Base-by-base conservation (phyloP, 2,113 vertebrate species). In the Oncorhynchus keta region DNA sequence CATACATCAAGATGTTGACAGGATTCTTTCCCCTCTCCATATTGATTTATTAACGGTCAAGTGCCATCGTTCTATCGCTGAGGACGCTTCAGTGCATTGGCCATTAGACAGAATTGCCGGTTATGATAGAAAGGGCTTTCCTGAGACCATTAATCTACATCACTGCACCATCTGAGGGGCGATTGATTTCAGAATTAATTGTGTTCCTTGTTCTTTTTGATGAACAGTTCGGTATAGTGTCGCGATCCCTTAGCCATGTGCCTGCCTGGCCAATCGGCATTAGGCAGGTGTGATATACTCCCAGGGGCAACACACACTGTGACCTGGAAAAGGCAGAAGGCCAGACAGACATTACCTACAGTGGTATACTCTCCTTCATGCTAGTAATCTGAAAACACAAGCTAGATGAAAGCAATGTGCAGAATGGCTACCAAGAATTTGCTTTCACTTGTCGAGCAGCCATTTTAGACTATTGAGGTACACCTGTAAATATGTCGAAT, bases 1-100 rank as follows among this genome's bases (percentile, higher is more conserved):
- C 59, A 9, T 62, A 62, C 18, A 22, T 22, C 39, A 45, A 24
- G 59, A 22, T 39, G 18, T 68, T 28, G 30, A 20, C 30, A 2
- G 14, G 28, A 68, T 35, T 16, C 16, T 14, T 28, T 13, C 8
- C 11, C 24, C 6, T 18, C 51, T 13, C n/a, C 20, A 8, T 45
- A 70, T 48, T 77, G 67, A 74, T 66, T 66, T 39, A 74, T 67
- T 20, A 11, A 62, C n/a, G 16, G 72, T 70, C 70, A 12, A 59
- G 57, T 39, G 64, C 70, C 65, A 20, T 61, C 55, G n/a, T 26
- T 55, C 12, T 30, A 70, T 39, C 55, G 22, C 55, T 51, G 39
- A 71, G 8, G 20, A 67, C 49, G 18, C 35, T 24, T 59, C 74
- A 28, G 39, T n/a, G 16, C 4, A n/a, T 39, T 57, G n/a, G 59